These are phyloP conservation scores for Arrhamphus sclerolepis DNA, from an alignment of 2,797 vertebrate species.

Conservation along the genomic window DNA sequence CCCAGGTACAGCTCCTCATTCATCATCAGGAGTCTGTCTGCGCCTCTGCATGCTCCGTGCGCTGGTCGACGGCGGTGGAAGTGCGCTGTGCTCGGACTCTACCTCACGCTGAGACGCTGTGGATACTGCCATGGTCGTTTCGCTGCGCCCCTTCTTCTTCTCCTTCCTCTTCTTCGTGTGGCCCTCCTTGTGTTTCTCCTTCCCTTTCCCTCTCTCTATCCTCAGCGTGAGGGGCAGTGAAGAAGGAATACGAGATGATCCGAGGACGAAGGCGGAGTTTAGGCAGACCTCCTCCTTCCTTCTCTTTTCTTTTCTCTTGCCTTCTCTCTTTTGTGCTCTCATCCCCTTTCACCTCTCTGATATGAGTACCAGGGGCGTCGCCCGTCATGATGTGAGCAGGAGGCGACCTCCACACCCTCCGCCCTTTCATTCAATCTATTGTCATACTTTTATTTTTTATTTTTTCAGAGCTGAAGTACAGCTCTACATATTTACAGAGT, in stretches of 20 bases:
- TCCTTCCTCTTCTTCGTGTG: constrained; percentile 33
- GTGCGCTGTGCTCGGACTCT: constrained; percentile 69
- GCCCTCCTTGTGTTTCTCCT: constrained; percentile 56
- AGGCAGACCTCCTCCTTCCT: constrained; percentile 53
- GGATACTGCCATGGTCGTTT: constrained; percentile 78
- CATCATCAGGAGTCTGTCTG: constrained; percentile 70
- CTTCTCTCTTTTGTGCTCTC: constrained; percentile 43
- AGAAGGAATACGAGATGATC: constrained; percentile 73
- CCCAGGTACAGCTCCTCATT: constrained; percentile 73
- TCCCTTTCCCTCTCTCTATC: constrained; percentile 61
- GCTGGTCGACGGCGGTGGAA: constrained; percentile 56
- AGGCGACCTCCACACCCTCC: not conserved
- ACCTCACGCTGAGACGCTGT: constrained; percentile 67
- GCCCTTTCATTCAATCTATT: not conserved
- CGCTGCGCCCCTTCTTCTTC: constrained; percentile 61
- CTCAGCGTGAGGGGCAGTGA: constrained; percentile 66
- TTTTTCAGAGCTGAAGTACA: not conserved
- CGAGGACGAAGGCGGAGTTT: constrained; percentile 74
- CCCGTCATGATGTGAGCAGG: constrained; percentile 15
- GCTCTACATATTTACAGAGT: not conserved
- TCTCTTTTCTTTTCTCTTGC: constrained; percentile 25
- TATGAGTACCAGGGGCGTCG: constrained; percentile 57
- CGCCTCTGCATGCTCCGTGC: constrained; percentile 71
- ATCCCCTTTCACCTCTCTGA: constrained; percentile 33
- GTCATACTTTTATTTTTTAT: not conserved